Evolutionary conservation across 2,888 invertebrate genomes (phyloP), one percentile per base, ranked within the genome.

Genomic region (Macropis europaea): DNA sequence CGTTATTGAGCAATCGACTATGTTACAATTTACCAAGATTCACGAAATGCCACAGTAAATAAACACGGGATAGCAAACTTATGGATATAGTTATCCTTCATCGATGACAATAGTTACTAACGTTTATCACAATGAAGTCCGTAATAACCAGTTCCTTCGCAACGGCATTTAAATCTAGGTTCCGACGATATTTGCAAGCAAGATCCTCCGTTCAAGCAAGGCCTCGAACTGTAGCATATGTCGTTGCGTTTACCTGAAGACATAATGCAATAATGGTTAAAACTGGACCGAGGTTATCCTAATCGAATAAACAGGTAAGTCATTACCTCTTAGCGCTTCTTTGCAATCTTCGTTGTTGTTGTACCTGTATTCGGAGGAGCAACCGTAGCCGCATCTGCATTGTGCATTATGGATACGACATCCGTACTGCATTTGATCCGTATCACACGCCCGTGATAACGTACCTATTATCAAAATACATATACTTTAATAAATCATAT

Each of bases 71-170:
- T 22, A 45, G 36, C 13, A 17, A 15, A 62, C 19, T 47, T 13
- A 30, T 19, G 45, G 64, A 40, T 48, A 42, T 43, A 61, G 59
- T 30, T 26, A 62, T 36, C 32, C 43, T 32, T 63, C 36, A 42
- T 30, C 17, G 13, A 36, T 42, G 32, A 42, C 7, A 43, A 57
- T 32, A 24, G 38, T 63, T 77, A 83, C 82, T 90, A 90, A 92
- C 95, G 93, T 91, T 92, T 92, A 82, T 94, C 94, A 88, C 95
- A 95, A 57, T 93, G 91, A 53, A 91, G 91, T 0, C 96, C 95
- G 84, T 94, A 94, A 87, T 90, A 95, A 45, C 95, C 95, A n/a
- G 95, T 94, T 57, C 94, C 94, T 81, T 94, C 94, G 84, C 95
- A 95, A 79, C 93, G 91, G 85, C 95, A 95, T 81, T 92, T 91